Base-by-base conservation (phyloP, 1,140 invertebrate species). In the Caenorhabditis remanei region DNA sequence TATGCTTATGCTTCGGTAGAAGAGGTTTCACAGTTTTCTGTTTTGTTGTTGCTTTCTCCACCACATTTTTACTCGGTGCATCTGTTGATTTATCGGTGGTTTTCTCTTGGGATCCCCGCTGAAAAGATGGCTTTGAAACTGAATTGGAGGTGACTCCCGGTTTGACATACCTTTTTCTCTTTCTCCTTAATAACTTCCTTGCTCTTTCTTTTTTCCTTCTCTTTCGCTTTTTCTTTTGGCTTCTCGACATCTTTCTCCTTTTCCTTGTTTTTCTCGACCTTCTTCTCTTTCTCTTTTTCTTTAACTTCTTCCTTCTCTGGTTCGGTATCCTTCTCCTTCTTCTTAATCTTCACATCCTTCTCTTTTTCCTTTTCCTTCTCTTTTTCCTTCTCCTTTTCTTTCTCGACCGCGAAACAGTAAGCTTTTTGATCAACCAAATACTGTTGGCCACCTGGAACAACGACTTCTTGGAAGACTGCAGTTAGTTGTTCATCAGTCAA, bases 251-350 rank as follows among this genome's bases (percentile, higher is more conserved):
- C 56, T 19, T 71, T 71, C 16, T 71, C 67, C n/a, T 71, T 71
- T 6, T 71, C 63, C 63, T 16, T 32, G 9, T 9, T 19, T 19
- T 71, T 71, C 41, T 71, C 63, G 6, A 14, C 19, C 9, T 61
- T 32, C 32, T 67, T 67, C 13, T 65, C 65, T n/a, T 71, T 71
- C 40, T 71, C 67, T n/a, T 71, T 71, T 7, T 71, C 67, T 46
- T 71, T 71, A 7, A 46, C 67, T n/a, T 71, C 46, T 19, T 71
- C 41, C 43, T 71, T 71, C 11, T 71, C 67, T n/a, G 46, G 46
- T 46, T 71, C 67, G 5, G 46, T 46, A 1, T 71, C 67, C 16
- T 71, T 71, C 43, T 71, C 67, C 19, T 71, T 71, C 41, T 71
- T 41, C 41, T 71, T 71, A 16, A 46, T 41, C 67, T 71, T 71